Percentiles rank a stretch among this genome's conserved stretches.
Conservation (phyloP, 2,113 vertebrate genomes). For the Crocuta crocuta region DNA sequence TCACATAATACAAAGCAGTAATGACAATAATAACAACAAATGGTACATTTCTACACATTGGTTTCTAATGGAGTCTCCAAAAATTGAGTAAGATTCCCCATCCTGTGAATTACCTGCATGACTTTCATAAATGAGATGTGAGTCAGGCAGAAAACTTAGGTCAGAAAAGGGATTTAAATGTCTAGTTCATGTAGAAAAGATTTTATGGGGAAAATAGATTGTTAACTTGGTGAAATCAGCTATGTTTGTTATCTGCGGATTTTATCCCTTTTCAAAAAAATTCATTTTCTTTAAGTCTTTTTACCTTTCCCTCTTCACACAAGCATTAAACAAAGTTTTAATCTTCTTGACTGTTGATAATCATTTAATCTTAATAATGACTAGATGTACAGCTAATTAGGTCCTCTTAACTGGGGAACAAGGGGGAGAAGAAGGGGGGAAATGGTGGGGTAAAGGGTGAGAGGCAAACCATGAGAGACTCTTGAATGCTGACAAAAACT, state of each 20-base stretch:
- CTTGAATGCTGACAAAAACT: no score
- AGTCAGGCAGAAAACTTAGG: background rate
- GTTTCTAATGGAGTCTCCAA: background rate
- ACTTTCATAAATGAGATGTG: background rate
- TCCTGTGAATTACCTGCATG: background rate
- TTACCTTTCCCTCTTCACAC: background rate
- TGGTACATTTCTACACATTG: no score
- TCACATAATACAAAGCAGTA: background rate
- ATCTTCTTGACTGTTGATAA: background rate
- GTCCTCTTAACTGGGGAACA: background rate
- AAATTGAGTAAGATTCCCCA: background rate
- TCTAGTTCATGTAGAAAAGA: fast-evolving
- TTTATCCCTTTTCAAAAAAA: background rate
- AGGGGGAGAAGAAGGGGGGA: no score
- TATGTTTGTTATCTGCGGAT: background rate
- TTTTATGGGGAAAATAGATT: background rate
- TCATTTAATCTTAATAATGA: background rate
- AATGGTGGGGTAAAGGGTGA: no score
- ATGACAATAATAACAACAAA: background rate
- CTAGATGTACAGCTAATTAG: background rate
- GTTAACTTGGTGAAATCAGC: background rate
- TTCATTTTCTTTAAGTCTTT: background rate
- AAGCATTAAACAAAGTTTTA: background rate
- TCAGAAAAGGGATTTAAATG: background rate
- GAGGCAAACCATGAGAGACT: no score